Evolutionary conservation across 92 coral and sea anemone genomes (phyloP).

Genomic region (Scolanthus callimorphus): DNA sequence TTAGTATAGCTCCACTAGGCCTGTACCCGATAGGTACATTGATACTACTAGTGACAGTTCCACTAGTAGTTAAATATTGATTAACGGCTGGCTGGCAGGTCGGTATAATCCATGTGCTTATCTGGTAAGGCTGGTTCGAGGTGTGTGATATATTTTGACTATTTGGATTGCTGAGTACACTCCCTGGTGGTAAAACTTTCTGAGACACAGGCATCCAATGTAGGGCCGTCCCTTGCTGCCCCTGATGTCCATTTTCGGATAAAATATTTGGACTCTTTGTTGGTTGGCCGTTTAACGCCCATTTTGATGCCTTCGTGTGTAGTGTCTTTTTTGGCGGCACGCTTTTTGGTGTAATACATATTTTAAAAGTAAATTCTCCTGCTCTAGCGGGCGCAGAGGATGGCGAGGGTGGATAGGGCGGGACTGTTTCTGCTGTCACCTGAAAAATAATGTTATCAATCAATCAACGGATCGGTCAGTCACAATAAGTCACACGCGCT

Average conservation of each 20-base stretch:
- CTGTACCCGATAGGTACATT: conserved; percentile 21
- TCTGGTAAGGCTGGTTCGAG: not conserved
- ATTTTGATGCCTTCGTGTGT: not conserved
- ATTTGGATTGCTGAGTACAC: not conserved
- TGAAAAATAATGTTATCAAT: not conserved
- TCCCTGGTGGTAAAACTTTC: not conserved
- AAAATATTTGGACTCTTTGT: not conserved
- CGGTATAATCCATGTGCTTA: not conserved
- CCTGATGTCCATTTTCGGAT: no score
- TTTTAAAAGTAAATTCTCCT: not conserved
- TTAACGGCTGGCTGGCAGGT: not conserved
- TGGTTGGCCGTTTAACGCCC: not conserved
- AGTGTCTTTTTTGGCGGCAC: not conserved
- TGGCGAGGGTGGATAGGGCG: not conserved
- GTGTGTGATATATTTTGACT: not conserved
- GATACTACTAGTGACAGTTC: conserved; percentile 23
- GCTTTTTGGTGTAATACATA: not conserved
- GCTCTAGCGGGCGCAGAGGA: not conserved
- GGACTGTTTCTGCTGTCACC: not conserved
- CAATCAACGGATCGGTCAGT: no score
- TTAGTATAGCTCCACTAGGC: not conserved
- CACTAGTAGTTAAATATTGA: not conserved
- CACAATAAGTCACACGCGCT: no score
- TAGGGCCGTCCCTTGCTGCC: not conserved
- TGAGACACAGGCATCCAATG: not conserved